phyloP scores from a whole-genome alignment of 2,797 vertebrate genomes.

The Chiroxiphia lanceolata region DNA sequence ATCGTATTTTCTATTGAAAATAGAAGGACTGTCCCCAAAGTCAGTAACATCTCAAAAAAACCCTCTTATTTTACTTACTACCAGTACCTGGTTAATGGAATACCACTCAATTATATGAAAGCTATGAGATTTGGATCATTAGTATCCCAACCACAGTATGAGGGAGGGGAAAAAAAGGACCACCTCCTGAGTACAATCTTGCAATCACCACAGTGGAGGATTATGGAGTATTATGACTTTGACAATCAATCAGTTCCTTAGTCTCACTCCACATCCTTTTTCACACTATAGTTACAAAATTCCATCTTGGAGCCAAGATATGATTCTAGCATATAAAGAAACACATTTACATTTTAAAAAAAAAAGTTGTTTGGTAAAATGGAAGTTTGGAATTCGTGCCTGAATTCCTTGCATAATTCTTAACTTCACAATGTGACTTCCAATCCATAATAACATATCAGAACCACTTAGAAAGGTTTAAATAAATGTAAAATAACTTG shows the following conservation, averaged over 20 bases:
- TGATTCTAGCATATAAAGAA: background rate
- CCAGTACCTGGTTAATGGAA: background rate
- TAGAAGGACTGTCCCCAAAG: background rate
- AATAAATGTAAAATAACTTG: background rate
- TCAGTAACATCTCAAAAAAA: background rate
- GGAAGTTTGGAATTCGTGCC: background rate
- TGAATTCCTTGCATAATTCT: background rate
- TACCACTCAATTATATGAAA: background rate
- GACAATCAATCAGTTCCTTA: background rate
- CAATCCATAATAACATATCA: background rate
- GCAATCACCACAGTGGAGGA: background rate
- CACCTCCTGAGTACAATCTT: background rate
- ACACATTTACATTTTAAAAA: background rate
- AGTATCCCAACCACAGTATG: background rate
- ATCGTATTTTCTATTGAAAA: background rate
- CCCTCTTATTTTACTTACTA: background rate
- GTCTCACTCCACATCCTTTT: background rate
- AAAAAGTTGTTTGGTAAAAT: background rate
- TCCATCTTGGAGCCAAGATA: background rate
- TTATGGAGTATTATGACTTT: background rate
- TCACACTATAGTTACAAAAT: background rate
- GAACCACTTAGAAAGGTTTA: background rate
- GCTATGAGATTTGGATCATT: background rate
- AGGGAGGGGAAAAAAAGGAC: background rate
- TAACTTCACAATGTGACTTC: background rate